Evolutionary conservation across 1,140 invertebrate species (phyloP).

Genomic region (Ostrea denselamellosa): DNA sequence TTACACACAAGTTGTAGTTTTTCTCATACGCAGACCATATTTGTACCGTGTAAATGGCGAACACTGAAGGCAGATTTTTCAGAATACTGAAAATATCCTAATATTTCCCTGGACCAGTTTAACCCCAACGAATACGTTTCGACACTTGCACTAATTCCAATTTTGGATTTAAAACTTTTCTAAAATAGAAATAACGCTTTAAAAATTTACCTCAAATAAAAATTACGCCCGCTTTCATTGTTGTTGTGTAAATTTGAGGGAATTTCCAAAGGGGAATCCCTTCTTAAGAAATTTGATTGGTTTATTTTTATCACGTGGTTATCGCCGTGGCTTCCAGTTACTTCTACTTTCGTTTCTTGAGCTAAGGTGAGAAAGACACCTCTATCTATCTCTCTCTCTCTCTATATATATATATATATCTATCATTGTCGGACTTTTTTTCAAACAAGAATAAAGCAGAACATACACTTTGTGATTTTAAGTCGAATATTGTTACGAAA

Average conservation of each 20-base stretch:
- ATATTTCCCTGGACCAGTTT: neutral
- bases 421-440: too few species aligned
- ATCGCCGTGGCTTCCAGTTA: neutral
- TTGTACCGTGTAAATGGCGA: too few species aligned
- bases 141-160: neutral
- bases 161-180: neutral
- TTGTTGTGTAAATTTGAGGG: constrained; percentile 22
- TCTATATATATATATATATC: too few species aligned
- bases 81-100: neutral
- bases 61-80: too few species aligned
- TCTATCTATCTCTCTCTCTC: too few species aligned
- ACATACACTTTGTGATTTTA: too few species aligned
- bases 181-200: constrained; percentile 7
- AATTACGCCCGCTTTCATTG: neutral
- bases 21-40: too few species aligned
- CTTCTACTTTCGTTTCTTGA: neutral
- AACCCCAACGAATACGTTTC: neutral
- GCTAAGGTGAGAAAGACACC: too few species aligned
- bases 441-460: too few species aligned
- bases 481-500: too few species aligned
- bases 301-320: neutral
- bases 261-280: constrained; percentile 4
- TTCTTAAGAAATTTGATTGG: neutral
- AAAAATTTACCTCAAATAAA: neutral
- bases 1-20: too few species aligned